phyloP scores from a whole-genome alignment of 2,113 vertebrate genomes.

The Hystrix cristata region DNA sequence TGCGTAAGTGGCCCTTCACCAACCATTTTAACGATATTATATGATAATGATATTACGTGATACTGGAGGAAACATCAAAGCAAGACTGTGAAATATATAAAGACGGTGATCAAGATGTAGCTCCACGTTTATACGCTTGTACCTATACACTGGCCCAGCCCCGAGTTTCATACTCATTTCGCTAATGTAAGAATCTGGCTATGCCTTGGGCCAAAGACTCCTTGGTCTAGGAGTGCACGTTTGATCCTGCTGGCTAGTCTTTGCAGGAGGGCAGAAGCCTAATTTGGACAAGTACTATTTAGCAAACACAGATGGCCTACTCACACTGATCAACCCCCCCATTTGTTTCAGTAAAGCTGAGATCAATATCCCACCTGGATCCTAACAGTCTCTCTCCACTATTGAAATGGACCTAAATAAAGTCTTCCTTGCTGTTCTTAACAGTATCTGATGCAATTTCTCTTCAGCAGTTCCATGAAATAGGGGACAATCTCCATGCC shows the following conservation, averaged over 20 bases:
- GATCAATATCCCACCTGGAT: not conserved
- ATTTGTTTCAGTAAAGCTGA: not conserved
- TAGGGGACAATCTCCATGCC: not conserved
- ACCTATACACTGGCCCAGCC: not conserved
- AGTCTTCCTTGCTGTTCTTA: not conserved
- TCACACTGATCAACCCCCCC: not conserved
- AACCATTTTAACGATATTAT: not conserved
- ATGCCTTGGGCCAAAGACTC: not conserved
- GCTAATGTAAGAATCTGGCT: not conserved
- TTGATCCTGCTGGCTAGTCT: not conserved
- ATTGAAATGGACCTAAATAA: not conserved
- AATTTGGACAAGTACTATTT: not conserved
- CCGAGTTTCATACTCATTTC: not conserved
- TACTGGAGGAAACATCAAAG: not conserved
- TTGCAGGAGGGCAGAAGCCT: not conserved
- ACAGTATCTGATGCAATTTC: not conserved
- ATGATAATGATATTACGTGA: not conserved
- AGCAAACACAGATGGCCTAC: not conserved
- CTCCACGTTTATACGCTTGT: not conserved
- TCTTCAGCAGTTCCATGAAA: not conserved
- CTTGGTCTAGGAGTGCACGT: not conserved
- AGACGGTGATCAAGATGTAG: not conserved
- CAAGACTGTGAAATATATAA: not conserved
- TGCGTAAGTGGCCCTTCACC: not conserved
- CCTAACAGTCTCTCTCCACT: not conserved